Evolutionary conservation across 2,113 vertebrate genomes (phyloP), one percentile per base, ranked within the genome.

Genomic region (Hippocampus mohnikei): DNA sequence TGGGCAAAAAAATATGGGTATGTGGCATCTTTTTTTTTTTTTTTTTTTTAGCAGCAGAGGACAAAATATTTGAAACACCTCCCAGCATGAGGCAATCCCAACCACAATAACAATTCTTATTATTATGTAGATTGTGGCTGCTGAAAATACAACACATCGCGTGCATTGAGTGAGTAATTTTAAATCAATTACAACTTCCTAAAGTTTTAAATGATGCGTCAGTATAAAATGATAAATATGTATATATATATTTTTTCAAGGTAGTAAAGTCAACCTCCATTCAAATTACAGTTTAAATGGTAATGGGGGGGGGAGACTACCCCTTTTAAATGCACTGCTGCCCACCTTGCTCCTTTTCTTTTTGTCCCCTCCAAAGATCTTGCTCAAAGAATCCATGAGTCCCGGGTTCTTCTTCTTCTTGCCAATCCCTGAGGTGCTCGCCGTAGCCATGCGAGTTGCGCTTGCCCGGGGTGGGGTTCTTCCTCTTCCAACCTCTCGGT

Each of bases 331-430:
- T 33, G 27, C 29, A 9, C 11, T 8, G 21, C 9, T 33, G 86
- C 94, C 93, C 94, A 98, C 97, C 96, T 98, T 98, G 92, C 94
- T 95, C 92, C 95, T 92, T 81, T 95, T 96, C 79, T 95, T 94
- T 84, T 94, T 95, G 88, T 98, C 95, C 72, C 95, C 94, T 85
- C 95, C 94, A 89, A 99, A 98, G 93, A 98, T 95, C 86, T 91
- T 94, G 88, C 94, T 94, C 79, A 99, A 93, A 74, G 96, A 96
- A 90, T 98, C 95, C 76, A 99, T 94, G 81, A 99, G 82, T 67
- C 96, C 93, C 0, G 95, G 93, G 81, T 91, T 93, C 88, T 93
- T 94, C 94, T 95, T 95, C 81, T 93, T 90, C 63, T 93, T 92
- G 88, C 89, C 94, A 18, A 90, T 91, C 73, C 96, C 95, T 85